A percentile compares a stretch with the other conserved stretches of the same genome.
Conservation (phyloP, 2,888 invertebrate species). For the Exephanes ischioxanthus region DNA sequence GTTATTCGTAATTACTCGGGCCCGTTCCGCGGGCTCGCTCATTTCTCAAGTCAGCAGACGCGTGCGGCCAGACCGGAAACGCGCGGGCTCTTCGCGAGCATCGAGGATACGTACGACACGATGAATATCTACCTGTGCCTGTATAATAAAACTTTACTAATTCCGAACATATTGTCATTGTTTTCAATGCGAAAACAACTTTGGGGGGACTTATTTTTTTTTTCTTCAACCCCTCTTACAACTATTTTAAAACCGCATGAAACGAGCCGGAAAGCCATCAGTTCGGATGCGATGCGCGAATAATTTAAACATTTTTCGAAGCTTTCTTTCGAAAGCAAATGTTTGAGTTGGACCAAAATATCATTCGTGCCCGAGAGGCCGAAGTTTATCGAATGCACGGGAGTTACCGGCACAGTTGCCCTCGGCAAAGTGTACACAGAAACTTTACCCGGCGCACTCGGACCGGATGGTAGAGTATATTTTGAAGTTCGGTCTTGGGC, state of each 20-base stretch:
- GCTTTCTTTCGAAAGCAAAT: neutral
- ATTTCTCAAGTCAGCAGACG: slow-evolving; percentile 74
- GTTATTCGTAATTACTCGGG: slow-evolving; percentile 78
- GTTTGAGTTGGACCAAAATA: neutral
- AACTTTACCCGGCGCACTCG: neutral
- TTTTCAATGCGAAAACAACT: too few relatives aligned
- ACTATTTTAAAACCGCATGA: neutral
- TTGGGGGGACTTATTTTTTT: too few relatives aligned
- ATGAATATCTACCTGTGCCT: neutral
- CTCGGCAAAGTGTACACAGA: neutral
- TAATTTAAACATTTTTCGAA: neutral
- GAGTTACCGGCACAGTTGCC: neutral
- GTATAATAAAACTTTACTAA: neutral
- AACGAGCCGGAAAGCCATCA: too few relatives aligned
- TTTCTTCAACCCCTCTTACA: neutral
- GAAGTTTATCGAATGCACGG: neutral
- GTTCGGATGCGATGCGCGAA: neutral
- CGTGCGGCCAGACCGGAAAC: slow-evolving; percentile 50
- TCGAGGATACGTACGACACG: slow-evolving; percentile 27
- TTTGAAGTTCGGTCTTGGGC: neutral
- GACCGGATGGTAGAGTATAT: neutral
- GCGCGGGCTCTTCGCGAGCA: slow-evolving; percentile 43
- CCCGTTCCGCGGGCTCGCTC: slow-evolving; percentile 62
- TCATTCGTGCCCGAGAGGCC: neutral
- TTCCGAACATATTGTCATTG: neutral